phyloP scores from a whole-genome alignment of 2,797 vertebrate species.

The Hafferia zeledoni region DNA sequence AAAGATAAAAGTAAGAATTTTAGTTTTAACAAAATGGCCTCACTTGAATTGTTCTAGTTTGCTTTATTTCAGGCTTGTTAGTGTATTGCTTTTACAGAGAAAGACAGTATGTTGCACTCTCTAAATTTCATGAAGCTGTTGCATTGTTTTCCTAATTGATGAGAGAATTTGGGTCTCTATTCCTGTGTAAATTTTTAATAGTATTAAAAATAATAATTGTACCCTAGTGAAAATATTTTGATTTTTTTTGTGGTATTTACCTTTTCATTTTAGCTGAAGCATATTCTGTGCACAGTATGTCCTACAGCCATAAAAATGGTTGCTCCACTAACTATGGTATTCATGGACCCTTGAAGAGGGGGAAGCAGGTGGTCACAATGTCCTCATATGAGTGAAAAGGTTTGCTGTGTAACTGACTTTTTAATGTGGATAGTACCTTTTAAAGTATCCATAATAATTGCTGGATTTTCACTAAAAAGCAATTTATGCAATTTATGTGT shows the following conservation, averaged over 20 bases:
- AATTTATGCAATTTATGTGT: constrained; percentile 34
- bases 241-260: constrained; percentile 76
- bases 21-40: not conserved
- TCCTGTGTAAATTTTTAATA: constrained; percentile 69
- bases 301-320: constrained; percentile 76
- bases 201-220: constrained; percentile 63
- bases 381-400: constrained; percentile 76
- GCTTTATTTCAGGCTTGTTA: constrained; percentile 13
- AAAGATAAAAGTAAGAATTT: constrained; percentile 2
- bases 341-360: constrained; percentile 73
- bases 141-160: constrained; percentile 70
- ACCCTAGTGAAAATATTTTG: constrained; percentile 75
- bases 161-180: constrained; percentile 67
- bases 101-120: constrained; percentile 21
- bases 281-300: constrained; percentile 75
- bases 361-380: constrained; percentile 70
- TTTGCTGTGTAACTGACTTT: constrained; percentile 75
- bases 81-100: constrained; percentile 8
- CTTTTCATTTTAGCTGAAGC: constrained; percentile 76
- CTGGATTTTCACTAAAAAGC: constrained; percentile 64
- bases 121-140: constrained; percentile 46
- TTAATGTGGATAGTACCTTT: constrained; percentile 75
- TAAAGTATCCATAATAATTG: constrained; percentile 73
- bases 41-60: not conserved
- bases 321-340: constrained; percentile 76